Evolutionary conservation across 2,113 vertebrate species (phyloP).

Genomic region (Cyphomyrus plagiostoma): DNA sequence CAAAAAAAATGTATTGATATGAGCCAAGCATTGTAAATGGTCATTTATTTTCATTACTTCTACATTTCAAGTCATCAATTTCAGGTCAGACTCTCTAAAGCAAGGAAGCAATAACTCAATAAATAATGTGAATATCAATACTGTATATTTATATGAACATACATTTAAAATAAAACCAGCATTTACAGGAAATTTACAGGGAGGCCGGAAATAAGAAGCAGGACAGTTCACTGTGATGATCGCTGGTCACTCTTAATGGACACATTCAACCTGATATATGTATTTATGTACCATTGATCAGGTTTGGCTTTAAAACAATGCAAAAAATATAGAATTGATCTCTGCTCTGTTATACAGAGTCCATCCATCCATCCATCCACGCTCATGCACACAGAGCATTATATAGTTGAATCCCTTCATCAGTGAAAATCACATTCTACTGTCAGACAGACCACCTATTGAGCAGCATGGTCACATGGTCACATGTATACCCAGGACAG

Average conservation of each 20-base stretch:
- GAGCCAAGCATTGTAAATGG: not conserved
- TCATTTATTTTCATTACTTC: not conserved
- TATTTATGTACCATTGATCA: not conserved
- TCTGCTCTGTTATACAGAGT: not conserved
- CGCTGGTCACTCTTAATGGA: not conserved
- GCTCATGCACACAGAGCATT: not conserved
- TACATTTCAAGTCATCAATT: not conserved
- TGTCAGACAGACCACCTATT: not conserved
- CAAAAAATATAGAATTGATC: not conserved
- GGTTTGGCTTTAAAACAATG: not conserved
- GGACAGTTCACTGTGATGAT: not conserved
- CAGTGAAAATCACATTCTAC: not conserved
- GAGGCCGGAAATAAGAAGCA: slow-evolving; percentile 28
- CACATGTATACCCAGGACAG: not conserved
- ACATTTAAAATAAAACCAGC: slow-evolving; percentile 57
- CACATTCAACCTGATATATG: not conserved
- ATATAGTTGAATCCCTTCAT: slow-evolving; percentile 2
- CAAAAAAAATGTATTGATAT: not conserved
- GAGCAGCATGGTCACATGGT: not conserved
- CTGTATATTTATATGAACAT: slow-evolving; percentile 47
- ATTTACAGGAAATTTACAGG: slow-evolving; percentile 56
- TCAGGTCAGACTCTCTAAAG: not conserved
- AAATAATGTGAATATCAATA: slow-evolving; percentile 31
- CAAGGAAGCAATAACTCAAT: not conserved
- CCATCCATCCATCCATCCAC: not conserved